Conservation (phyloP, 2,888 invertebrate genomes). For the Tolmerus cingulatus region DNA sequence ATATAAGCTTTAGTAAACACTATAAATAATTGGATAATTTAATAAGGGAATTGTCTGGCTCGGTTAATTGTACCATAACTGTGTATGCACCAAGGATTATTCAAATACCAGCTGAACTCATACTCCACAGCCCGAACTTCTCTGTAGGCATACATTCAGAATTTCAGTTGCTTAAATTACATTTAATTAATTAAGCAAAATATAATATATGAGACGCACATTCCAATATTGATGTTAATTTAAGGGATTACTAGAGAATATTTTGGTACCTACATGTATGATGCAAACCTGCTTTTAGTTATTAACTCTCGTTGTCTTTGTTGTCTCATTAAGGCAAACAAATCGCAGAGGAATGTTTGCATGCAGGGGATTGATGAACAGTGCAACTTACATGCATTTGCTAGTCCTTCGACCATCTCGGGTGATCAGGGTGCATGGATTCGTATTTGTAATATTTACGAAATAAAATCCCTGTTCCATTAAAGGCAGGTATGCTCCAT, state of each 20-base stretch:
- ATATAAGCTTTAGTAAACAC: not conserved
- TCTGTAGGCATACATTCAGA: too few species aligned
- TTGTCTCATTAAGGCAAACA: not conserved
- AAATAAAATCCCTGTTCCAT: not conserved
- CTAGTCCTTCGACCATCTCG: not conserved
- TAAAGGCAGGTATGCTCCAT: not conserved
- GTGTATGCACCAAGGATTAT: not conserved
- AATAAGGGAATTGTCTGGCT: not conserved
- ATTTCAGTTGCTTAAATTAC: not conserved
- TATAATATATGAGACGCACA: not conserved
- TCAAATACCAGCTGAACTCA: not conserved
- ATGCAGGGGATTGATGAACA: not conserved
- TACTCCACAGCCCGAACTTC: not conserved
- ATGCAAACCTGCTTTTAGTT: not conserved
- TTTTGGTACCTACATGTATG: not conserved
- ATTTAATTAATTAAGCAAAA: not conserved
- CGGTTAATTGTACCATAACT: not conserved
- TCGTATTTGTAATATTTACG: not conserved
- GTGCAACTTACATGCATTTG: not conserved
- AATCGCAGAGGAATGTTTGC: not conserved
- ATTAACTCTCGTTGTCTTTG: not conserved
- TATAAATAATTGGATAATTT: not conserved
- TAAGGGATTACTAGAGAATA: not conserved
- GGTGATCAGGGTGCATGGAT: not conserved
- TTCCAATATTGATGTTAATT: not conserved